Evolutionary conservation across 2,888 invertebrate species (phyloP).

Genomic region (Sipunculus nudus): DNA sequence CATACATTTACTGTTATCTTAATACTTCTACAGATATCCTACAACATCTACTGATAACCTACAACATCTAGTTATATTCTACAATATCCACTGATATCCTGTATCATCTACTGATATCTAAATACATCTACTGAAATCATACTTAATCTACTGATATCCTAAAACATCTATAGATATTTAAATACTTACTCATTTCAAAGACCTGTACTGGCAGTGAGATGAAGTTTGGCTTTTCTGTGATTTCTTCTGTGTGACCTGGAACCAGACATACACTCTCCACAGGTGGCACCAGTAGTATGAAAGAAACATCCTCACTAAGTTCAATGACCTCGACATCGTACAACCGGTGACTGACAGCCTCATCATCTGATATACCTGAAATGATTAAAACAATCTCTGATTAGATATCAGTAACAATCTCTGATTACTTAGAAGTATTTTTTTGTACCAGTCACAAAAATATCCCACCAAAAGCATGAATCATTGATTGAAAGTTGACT

Average conservation of each 20-base stretch:
- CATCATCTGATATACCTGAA: constrained; percentile 55
- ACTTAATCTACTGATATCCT: too few species aligned
- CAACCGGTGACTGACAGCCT: constrained; percentile 70
- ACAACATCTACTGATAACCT: too few species aligned
- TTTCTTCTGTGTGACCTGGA: constrained; percentile 82
- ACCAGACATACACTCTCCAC: constrained; percentile 88
- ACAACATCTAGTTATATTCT: too few species aligned
- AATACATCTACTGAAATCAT: too few species aligned
- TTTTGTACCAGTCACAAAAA: neutral
- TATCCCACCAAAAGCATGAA: neutral
- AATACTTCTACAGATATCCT: too few species aligned
- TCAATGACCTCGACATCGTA: constrained; percentile 95
- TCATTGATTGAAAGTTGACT: too few species aligned
- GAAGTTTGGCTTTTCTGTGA: constrained; percentile 85
- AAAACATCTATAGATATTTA: constrained; percentile 3
- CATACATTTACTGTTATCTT: too few species aligned
- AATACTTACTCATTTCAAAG: constrained; percentile 70
- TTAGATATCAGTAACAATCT: too few species aligned
- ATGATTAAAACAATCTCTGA: constrained; percentile 9
- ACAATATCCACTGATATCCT: too few species aligned
- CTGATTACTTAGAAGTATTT: too few species aligned
- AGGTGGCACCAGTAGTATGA: constrained; percentile 91
- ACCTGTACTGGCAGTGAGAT: constrained; percentile 88
- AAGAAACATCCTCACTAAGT: constrained; percentile 87
- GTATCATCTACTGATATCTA: too few species aligned